A percentile compares a stretch with the other conserved stretches of the same genome.
Evolutionary conservation across 1,140 invertebrate genomes (phyloP).

Genomic region (Drosophila sucinea): DNA sequence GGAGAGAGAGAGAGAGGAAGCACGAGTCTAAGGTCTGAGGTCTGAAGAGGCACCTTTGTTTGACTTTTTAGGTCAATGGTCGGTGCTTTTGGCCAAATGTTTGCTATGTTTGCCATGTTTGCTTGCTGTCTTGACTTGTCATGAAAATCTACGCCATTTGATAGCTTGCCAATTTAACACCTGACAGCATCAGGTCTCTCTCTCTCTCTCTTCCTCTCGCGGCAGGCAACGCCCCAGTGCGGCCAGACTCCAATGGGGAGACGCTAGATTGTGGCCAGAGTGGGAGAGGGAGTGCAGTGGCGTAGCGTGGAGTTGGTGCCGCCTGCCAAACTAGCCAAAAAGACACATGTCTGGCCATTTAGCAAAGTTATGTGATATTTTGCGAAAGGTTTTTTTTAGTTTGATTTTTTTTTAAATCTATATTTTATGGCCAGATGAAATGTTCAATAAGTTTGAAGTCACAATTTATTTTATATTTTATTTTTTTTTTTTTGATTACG

Average conservation of each 20-base stretch:
- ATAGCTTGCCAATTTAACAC: constrained; percentile 75
- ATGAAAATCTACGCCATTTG: constrained; percentile 52
- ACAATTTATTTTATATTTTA: constrained; percentile 3
- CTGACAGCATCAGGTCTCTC: constrained; percentile 51
- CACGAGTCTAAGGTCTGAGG: constrained; percentile 36
- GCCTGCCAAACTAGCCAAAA: constrained; percentile 24
- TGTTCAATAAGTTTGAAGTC: constrained; percentile 42
- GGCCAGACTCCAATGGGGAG: not conserved
- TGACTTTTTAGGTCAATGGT: constrained; percentile 73
- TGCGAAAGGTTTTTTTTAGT: constrained; percentile 45
- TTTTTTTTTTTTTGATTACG: constrained; percentile 44
- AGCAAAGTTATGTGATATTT: constrained; percentile 64
- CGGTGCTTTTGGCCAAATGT: constrained; percentile 47
- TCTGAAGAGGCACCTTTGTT: constrained; percentile 55
- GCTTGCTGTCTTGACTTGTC: constrained; percentile 33
- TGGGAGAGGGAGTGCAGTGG: not conserved
- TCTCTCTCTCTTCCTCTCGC: too few species aligned
- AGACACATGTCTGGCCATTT: constrained; percentile 66
- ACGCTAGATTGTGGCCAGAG: not conserved
- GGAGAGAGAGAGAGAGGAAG: constrained; percentile 39
- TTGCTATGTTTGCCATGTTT: constrained; percentile 53
- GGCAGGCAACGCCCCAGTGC: constrained; percentile 59
- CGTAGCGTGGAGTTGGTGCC: not conserved
- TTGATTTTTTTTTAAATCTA: not conserved
- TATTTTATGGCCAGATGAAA: constrained; percentile 24